Conservation (phyloP, 2,797 vertebrate genomes). For the Microcaecilia unicolor region DNA sequence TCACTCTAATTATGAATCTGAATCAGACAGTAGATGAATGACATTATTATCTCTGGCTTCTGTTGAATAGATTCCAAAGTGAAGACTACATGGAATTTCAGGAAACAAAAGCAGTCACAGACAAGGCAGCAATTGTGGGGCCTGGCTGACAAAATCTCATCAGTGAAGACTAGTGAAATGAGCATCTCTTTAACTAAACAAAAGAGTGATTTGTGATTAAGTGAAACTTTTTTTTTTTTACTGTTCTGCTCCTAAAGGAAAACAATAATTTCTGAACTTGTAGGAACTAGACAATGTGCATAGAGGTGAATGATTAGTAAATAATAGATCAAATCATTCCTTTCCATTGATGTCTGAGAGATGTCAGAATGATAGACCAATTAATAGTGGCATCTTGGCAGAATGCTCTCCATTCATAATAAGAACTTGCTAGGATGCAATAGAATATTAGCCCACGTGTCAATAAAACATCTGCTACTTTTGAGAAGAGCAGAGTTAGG, state of each 20-base stretch:
- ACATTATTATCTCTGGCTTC: slow-evolving; percentile 30
- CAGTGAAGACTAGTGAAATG: slow-evolving; percentile 22
- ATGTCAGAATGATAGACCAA: slow-evolving; percentile 14
- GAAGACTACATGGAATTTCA: slow-evolving; percentile 10
- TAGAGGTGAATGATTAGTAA: slow-evolving; percentile 28
- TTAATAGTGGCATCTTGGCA: slow-evolving; percentile 25
- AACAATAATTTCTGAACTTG: slow-evolving; percentile 20
- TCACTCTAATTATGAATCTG: slow-evolving; percentile 31
- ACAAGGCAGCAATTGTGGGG: slow-evolving; percentile 43
- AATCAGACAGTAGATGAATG: slow-evolving; percentile 35
- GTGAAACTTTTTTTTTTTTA: slow-evolving; percentile 32
- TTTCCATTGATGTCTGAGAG: slow-evolving; percentile 6
- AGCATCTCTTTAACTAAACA: slow-evolving; percentile 25
- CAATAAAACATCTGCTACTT: background rate
- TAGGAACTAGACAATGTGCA: slow-evolving; percentile 12
- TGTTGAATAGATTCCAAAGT: slow-evolving; percentile 7
- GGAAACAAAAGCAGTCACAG: slow-evolving; percentile 11
- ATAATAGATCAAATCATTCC: slow-evolving; percentile 30
- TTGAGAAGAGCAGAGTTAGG: no score
- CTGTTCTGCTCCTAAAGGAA: slow-evolving; percentile 18
- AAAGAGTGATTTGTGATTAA: slow-evolving; percentile 31
- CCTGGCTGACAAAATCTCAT: slow-evolving; percentile 30
- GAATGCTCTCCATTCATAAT: slow-evolving; percentile 27
- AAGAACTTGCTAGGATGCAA: slow-evolving; percentile 6
- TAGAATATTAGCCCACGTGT: slow-evolving; percentile 9